Evolutionary conservation across 2,113 vertebrate species (phyloP).

Genomic region (Perognathus longimembris): DNA sequence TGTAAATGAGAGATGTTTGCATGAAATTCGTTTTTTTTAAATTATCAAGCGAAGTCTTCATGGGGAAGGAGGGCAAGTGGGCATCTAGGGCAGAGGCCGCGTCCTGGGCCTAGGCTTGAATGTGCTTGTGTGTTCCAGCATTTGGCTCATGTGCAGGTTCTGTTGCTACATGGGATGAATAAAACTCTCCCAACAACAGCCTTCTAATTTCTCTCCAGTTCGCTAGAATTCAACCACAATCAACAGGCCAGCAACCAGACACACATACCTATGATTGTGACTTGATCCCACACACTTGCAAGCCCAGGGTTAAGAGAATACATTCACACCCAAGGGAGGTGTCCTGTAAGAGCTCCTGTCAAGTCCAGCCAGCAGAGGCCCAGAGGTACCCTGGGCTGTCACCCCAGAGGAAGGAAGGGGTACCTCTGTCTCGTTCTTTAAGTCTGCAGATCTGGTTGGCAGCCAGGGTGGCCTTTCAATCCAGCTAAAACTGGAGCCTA

Average conservation of each 20-base stretch:
- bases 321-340: background rate
- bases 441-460: background rate
- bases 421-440: background rate
- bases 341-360: background rate
- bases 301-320: background rate
- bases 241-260: background rate
- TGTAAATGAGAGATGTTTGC: background rate
- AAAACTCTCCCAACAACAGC: background rate
- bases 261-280: background rate
- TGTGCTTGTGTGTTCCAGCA: rapidly evolving
- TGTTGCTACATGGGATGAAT: background rate
- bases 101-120: rapidly evolving
- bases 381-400: background rate
- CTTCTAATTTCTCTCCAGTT: background rate
- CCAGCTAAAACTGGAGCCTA: conserved; percentile 14
- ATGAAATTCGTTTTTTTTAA: background rate
- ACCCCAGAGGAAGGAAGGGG: background rate
- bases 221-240: background rate
- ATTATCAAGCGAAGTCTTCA: background rate
- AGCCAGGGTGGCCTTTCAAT: background rate
- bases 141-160: background rate
- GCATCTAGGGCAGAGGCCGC: rapidly evolving
- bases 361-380: rapidly evolving
- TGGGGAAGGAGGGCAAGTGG: background rate
- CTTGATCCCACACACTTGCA: background rate